Evolutionary conservation across 2,888 invertebrate genomes (phyloP), one percentile per base, ranked within the genome.

Genomic region (Nowickia ferox): DNA sequence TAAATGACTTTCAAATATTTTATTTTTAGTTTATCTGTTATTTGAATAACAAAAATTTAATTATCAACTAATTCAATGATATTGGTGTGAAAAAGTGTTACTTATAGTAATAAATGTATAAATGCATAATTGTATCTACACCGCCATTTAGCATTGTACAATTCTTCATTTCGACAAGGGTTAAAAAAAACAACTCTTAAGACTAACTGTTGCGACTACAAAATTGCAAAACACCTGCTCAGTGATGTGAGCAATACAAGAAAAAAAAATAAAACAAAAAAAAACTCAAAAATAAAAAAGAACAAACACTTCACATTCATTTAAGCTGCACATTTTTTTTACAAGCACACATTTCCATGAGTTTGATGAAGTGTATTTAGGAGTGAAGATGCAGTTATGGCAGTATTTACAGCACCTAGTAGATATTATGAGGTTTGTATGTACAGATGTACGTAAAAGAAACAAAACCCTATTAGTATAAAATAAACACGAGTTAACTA

Each of bases 181-280:
- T 30, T 30, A 30, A 30, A 30, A 30, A 30, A 71, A 77, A 51
- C 22, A 65, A 71, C 44, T 30, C 42, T 40, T 66, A 66, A 48
- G 6, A 59, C 30, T 76, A 51, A 44, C 15, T 69, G 65, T 48
- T 42, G 53, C 48, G 42, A 72, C 5, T 15, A 40, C 4, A 19
- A 75, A 84, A 85, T 78, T 44, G 65, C 48, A 79, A 69, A 79
- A 61, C 79, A 86, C 83, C 83, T 86, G 82, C 53, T 75, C 82
- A 63, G 61, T 59, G 51, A 30, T 82, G 51, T 71, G 77, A 51
- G 63, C 17, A 53, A 30, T 30, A 30, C 30, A 30, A 30, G 30
- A 30, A 65, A 76, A 65, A 46, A 59, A 63, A 48, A 51, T 1
- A 38, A 46, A 11, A 44, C 46, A 51, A 6, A 59, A 69, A 61